Base-by-base conservation (phyloP, 2,113 vertebrate species). In the Zosterops borbonicus region DNA sequence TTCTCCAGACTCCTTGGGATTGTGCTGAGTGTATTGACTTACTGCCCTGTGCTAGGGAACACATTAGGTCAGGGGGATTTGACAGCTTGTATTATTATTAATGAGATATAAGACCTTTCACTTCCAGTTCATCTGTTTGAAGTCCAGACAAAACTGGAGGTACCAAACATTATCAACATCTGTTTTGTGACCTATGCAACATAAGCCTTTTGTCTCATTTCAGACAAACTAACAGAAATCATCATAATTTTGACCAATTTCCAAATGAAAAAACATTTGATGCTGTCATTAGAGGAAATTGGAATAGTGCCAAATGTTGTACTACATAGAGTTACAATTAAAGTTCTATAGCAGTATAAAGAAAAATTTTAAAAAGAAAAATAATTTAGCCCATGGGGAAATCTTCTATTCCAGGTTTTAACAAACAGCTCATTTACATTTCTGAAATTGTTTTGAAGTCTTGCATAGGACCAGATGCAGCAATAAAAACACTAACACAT, bases 41-140 rank as follows among this genome's bases (percentile, higher is more conserved):
- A 86, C 69, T 95, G 60, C 85, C 60, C 69, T 68, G 37, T 63
- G 56, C 80, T 84, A 63, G 70, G 69, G 53, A 90, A 42, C 80
- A 87, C 53, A 7, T n/a, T 24, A 56, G 86, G 86, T 93, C 92
- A 81, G 63, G 58, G 78, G 60, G 42, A 83, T 79, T 90, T 94
- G 82, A 92, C 93, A 95, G 85, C 60, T 84, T 94, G 35, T 87
- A 94, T 92, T 94, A 89, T 83, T 96, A 95, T 95, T 95, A 96
- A 96, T 96, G 92, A 93, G 94, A 64, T 94, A 89, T 64, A 90
- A 93, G 95, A 94, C 95, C 95, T 94, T 89, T 90, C 90, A 73
- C 83, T 95, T 96, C 94, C 95, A 93, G 95, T 93, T 96, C 94
- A 95, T 78, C 88, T 81, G 80, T 94, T 93, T 96, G 95, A 96